Percentiles rank a stretch among this genome's conserved stretches.
Evolutionary conservation across 2,113 vertebrate genomes (phyloP).

Genomic region (Oreotrochilus melanogaster): DNA sequence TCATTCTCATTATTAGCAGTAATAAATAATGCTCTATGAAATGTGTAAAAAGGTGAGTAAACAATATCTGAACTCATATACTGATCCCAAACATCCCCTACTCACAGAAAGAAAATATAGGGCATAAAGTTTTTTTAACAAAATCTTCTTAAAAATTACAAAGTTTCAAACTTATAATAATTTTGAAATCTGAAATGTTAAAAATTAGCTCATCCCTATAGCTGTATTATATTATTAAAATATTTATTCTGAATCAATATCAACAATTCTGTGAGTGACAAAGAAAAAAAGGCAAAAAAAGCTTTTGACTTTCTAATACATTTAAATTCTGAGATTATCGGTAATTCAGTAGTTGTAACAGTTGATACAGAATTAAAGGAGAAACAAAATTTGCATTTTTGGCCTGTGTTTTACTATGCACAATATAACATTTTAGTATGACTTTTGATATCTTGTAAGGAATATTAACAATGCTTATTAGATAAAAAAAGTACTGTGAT

Average conservation of each 20-base stretch:
- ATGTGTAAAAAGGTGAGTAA: not conserved
- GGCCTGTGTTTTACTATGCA: not conserved
- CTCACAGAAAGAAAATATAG: not conserved
- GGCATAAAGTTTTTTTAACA: not conserved
- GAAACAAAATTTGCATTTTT: not conserved
- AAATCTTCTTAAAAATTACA: not conserved
- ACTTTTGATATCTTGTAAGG: not conserved
- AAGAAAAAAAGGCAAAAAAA: not conserved
- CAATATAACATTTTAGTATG: not conserved
- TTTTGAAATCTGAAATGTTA: not conserved
- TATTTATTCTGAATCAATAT: not conserved
- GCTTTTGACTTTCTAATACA: not conserved
- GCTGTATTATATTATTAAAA: not conserved
- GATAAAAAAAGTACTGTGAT: not conserved
- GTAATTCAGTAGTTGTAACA: not conserved
- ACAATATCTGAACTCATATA: not conserved
- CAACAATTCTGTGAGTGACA: not conserved
- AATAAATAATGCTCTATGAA: not conserved
- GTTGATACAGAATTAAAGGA: not conserved
- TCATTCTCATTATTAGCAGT: not conserved
- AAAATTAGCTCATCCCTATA: not conserved
- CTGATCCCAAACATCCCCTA: not conserved
- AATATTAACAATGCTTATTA: not conserved
- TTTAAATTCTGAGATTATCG: not conserved
- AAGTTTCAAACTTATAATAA: not conserved